Percentiles rank a stretch among this genome's conserved stretches.
These are phyloP conservation scores for Acheta domesticus DNA, from an alignment of 2,888 invertebrate species.

Conservation along the genomic window DNA sequence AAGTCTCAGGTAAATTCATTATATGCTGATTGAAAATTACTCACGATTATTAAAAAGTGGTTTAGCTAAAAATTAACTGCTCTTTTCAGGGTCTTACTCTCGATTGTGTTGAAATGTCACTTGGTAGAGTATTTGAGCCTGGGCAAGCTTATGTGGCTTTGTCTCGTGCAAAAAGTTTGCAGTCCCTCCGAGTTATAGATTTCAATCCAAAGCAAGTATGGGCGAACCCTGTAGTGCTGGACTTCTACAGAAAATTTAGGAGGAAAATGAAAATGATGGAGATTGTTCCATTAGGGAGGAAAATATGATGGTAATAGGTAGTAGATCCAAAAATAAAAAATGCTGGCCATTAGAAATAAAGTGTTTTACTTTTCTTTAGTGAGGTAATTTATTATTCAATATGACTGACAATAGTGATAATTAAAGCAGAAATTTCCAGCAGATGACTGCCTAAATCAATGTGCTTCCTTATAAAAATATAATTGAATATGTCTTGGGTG, in stretches of 20 bases:
- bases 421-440: too few relatives aligned
- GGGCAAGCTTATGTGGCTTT: slow-evolving; percentile 96
- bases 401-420: too few relatives aligned
- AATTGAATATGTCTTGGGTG: too few relatives aligned
- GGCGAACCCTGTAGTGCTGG: slow-evolving; percentile 79
- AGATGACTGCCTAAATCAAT: too few relatives aligned
- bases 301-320: background rate
- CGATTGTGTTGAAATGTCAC: slow-evolving; percentile 92
- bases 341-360: too few relatives aligned
- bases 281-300: slow-evolving; percentile 53
- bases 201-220: slow-evolving; percentile 83
- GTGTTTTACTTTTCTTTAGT: too few relatives aligned
- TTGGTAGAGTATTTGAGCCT: slow-evolving; percentile 87
- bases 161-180: slow-evolving; percentile 83
- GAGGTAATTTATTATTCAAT: too few relatives aligned
- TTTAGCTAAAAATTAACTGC: background rate
- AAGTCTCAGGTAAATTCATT: slow-evolving; percentile 65
- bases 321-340: too few relatives aligned
- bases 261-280: slow-evolving; percentile 61
- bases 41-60: background rate
- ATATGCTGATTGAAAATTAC: too few relatives aligned
- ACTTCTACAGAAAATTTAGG: slow-evolving; percentile 73
- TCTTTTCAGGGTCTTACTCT: slow-evolving; percentile 77
- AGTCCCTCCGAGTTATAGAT: slow-evolving; percentile 80
- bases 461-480: too few relatives aligned